Evolutionary conservation across 2,113 vertebrate genomes (phyloP), one percentile per base, ranked within the genome.

Genomic region (Chamaetylas fuelleborni): DNA sequence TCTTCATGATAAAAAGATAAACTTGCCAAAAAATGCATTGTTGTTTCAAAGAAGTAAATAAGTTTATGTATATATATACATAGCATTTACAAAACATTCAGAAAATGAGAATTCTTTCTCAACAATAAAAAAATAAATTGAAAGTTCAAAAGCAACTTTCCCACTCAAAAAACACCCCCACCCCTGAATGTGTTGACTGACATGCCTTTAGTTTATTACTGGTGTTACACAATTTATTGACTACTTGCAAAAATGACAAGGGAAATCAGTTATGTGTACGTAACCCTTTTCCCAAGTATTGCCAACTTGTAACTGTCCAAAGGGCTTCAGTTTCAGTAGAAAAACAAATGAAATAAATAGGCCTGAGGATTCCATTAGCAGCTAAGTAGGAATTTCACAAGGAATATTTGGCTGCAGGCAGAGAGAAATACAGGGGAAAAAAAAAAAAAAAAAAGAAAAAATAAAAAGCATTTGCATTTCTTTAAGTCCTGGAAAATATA

Each of bases 381-480:
- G 40, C 18, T 73, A 80, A 73, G 70, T 25, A 54, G 66, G 74
- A 4, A 79, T 74, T 86, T 86, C 83, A 86, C 28, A 45, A 31
- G 18, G 22, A 79, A 47, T 54, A 45, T 14, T 9, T 19, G 34
- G 20, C 50, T 80, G 48, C 19, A 86, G n/a, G 12, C 56, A 48
- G 19, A 62, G 22, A 67, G 19, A 67, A 88, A 83, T 20, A 64
- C 4, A 45, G 31, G 22, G 47, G 3, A 3, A 34, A 38, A 25
- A 12, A n/a, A 28, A 28, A 51, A 2, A 15, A 74, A 43, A 43
- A 16, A 43, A 25, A 0, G 1, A 4, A 25, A 0, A 1, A 4
- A 38, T 31, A 20, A 12, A 42, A 33, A 48, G 10, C 8, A 51
- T 45, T 57, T 76, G 25, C 33, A 58, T 50, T 90, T 79, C 42